phyloP scores from a whole-genome alignment of 2,113 vertebrate genomes.

The Halcyon malimbica region DNA sequence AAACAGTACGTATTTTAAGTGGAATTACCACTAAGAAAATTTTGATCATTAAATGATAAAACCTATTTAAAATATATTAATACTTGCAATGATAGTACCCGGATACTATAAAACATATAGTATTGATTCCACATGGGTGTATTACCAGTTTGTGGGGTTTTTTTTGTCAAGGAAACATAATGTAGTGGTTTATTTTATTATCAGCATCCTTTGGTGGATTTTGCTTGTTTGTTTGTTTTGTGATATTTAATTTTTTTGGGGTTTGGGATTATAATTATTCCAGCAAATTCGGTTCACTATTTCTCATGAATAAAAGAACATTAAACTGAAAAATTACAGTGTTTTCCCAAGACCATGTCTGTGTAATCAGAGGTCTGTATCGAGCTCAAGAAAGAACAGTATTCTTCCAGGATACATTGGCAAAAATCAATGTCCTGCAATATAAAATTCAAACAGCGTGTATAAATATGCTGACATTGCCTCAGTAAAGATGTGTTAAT shows the following conservation, averaged over 20 bases:
- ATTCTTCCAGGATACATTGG: neutral
- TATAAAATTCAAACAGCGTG: neutral
- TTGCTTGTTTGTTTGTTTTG: neutral
- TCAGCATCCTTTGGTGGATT: neutral
- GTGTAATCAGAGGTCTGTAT: neutral
- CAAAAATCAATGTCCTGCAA: neutral
- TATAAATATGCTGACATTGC: neutral
- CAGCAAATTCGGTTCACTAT: neutral
- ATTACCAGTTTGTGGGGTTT: neutral
- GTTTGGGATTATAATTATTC: neutral
- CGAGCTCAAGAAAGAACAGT: neutral
- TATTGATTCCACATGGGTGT: neutral
- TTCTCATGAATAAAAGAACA: neutral
- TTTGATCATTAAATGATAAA: neutral
- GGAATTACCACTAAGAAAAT: neutral
- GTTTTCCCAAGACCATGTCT: neutral
- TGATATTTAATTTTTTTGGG: neutral
- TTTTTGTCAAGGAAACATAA: neutral
- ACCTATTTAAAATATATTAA: neutral
- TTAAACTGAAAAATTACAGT: neutral
- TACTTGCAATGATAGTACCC: neutral
- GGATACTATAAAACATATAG: neutral
- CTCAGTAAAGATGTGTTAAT: neutral
- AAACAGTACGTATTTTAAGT: neutral
- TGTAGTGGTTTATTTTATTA: neutral